Conservation (phyloP, 2,113 vertebrate genomes). For the Cebus imitator region DNA sequence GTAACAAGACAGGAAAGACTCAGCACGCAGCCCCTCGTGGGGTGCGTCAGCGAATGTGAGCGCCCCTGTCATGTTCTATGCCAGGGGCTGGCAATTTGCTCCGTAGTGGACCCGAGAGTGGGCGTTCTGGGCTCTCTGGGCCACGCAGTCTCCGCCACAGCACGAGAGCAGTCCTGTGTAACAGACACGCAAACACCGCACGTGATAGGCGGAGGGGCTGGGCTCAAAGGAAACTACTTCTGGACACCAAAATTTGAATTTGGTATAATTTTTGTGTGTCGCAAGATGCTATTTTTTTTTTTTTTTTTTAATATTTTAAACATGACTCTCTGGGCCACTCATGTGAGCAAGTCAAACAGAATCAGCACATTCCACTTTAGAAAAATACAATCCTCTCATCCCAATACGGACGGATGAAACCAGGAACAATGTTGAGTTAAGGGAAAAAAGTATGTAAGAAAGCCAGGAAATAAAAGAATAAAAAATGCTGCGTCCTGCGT, state of each 20-base stretch:
- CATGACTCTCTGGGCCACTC: too few species aligned
- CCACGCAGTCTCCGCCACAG: rapidly evolving
- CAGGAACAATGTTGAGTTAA: rapidly evolving
- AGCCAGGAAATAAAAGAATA: neutral
- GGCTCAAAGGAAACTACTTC: neutral
- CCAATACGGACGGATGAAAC: rapidly evolving
- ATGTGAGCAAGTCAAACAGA: neutral
- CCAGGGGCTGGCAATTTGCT: too few species aligned
- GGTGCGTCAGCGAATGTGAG: rapidly evolving
- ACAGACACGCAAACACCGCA: rapidly evolving
- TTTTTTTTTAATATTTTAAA: neutral
- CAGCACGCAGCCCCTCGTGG: rapidly evolving
- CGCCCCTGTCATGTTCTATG: rapidly evolving
- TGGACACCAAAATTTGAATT: neutral
- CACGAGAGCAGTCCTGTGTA: rapidly evolving
- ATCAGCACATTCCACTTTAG: neutral
- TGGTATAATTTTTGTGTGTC: neutral
- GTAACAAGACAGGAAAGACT: neutral
- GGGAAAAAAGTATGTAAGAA: rapidly evolving
- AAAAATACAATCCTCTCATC: neutral
- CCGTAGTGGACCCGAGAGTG: neutral
- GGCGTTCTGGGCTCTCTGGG: neutral
- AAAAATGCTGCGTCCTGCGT: neutral
- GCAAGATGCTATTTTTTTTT: neutral
- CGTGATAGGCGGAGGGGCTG: rapidly evolving